A percentile compares a stretch with the other conserved stretches of the same genome.
phyloP scores from a whole-genome alignment of 2,888 invertebrate species.

The Phoronis australis region DNA sequence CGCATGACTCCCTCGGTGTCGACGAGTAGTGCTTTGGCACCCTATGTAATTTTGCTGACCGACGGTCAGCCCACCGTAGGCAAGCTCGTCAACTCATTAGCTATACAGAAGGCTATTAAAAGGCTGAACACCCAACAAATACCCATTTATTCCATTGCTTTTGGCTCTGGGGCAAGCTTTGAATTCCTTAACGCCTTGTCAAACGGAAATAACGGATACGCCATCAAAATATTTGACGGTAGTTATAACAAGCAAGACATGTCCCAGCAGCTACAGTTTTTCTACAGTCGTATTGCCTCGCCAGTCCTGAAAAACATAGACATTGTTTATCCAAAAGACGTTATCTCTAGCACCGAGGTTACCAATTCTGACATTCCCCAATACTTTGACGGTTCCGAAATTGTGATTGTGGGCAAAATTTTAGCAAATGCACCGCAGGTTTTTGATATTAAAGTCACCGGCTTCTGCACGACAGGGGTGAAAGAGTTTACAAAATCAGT shows the following conservation, averaged over 20 bases:
- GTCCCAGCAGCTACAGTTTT: constrained; percentile 63
- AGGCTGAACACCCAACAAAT: constrained; percentile 17
- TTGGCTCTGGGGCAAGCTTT: constrained; percentile 66
- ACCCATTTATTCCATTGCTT: constrained; percentile 66
- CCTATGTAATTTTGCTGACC: constrained; percentile 52
- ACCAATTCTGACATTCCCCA: constrained; percentile 56
- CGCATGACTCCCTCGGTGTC: too few species aligned
- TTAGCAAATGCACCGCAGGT: too few species aligned
- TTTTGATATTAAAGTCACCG: too few species aligned
- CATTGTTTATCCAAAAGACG: constrained; percentile 58
- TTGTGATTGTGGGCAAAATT: constrained; percentile 66
- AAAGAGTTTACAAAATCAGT: too few species aligned
- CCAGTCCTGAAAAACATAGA: constrained; percentile 64
- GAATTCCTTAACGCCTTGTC: constrained; percentile 64
- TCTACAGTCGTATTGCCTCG: constrained; percentile 61
- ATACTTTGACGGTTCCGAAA: constrained; percentile 63
- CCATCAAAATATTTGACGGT: constrained; percentile 68
- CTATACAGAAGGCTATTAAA: constrained; percentile 30
- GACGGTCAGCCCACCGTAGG: constrained; percentile 53
- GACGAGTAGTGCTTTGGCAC: too few species aligned
- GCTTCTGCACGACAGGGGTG: too few species aligned
- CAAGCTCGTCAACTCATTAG: constrained; percentile 24
- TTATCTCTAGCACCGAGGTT: constrained; percentile 35
- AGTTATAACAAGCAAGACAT: too few species aligned
- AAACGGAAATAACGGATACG: constrained; percentile 64